phyloP scores from a whole-genome alignment of 2,888 invertebrate species.

The Melanchra persicariae region DNA sequence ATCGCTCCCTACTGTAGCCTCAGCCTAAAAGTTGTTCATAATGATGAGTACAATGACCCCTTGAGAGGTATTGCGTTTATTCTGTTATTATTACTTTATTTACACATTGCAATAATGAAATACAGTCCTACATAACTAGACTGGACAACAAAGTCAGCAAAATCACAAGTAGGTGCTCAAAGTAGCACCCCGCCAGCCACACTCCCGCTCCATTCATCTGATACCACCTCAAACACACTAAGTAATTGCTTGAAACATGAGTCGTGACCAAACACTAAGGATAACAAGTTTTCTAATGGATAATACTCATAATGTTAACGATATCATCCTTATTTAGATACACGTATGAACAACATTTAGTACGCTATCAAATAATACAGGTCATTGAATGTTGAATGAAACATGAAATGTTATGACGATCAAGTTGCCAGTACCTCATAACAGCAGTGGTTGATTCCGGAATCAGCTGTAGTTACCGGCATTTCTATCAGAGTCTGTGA shows the following conservation, averaged over 20 bases:
- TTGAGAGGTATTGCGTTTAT: too few relatives aligned
- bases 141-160: not conserved
- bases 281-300: constrained; percentile 63
- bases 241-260: constrained; percentile 63
- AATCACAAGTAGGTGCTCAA: not conserved
- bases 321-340: constrained; percentile 54
- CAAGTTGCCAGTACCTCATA: not conserved
- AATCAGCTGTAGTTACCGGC: not conserved
- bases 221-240: constrained; percentile 41
- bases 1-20: too few relatives aligned
- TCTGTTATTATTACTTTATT: too few relatives aligned
- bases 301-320: constrained; percentile 60
- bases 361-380: constrained; percentile 22
- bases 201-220: constrained; percentile 9
- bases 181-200: constrained; percentile 2
- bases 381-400: not conserved
- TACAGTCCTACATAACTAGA: too few relatives aligned
- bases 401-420: not conserved
- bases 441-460: not conserved
- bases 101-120: too few relatives aligned
- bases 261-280: constrained; percentile 40
- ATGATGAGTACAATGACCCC: too few relatives aligned
- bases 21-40: too few relatives aligned
- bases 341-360: constrained; percentile 52
- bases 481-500: not conserved